Evolutionary conservation across 2,113 vertebrate genomes (phyloP), one percentile per base, ranked within the genome.

Genomic region (Taxidea taxus): DNA sequence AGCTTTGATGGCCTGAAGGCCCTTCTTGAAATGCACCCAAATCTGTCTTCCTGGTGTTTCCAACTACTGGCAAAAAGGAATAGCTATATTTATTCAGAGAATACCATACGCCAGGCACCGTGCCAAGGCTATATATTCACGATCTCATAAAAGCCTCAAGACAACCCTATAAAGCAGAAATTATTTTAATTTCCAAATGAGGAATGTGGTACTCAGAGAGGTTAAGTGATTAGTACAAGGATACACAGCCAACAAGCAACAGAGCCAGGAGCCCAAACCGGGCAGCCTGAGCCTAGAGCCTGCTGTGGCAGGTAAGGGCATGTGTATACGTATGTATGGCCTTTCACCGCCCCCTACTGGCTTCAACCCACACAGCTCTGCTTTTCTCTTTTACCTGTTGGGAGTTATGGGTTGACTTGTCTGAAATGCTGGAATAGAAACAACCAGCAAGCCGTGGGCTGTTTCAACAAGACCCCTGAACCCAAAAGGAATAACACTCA

Each of bases 91-190:
- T 70, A 95, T 78, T 78, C 84, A 93, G 42, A 91, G 60, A 89
- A 87, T 68, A 70, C 4, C 70, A 47, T 51, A 21, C 49, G 31
- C 64, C 42, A 93, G 58, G 21, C 56, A 68, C 27, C 78, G 7
- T 70, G n/a, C n/a, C 86, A 97, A 78, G 31, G n/a, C 13, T 89
- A 81, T 75, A 49, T 80, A 68, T 39, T 94, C 51, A 70, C 2
- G 80, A 58, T 64, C 80, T 91, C 78, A 86, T 78, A 82, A 87
- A 94, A 90, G 37, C 6, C 20, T 94, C 68, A 34, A 1, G 2
- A 92, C n/a, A 92, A 80, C 39, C 16, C 66, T 92, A 74, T 70
- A 92, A 97, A 92, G 70, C 42, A 93, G 62, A 93, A 94, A 93
- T 77, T 85, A 85, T 51, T 80, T 92, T 81, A 75, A 75, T 51